Percentiles rank a stretch among this genome's conserved stretches.
These are phyloP conservation scores for Epirrhoe tristata DNA, from an alignment of 2,888 invertebrate genomes.

Conservation along the genomic window DNA sequence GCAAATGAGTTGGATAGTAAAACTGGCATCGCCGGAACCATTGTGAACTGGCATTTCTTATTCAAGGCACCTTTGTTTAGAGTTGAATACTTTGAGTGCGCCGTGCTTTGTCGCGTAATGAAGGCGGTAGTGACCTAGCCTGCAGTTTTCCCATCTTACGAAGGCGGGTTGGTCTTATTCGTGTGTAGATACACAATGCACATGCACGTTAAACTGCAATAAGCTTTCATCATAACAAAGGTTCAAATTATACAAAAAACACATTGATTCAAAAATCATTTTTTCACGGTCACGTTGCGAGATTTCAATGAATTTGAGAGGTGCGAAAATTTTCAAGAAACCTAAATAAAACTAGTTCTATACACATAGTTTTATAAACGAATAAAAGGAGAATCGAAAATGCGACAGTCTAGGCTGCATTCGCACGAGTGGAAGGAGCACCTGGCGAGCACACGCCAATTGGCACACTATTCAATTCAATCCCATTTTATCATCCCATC, in stretches of 20 bases:
- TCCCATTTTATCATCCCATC: neutral
- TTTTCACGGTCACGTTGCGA: too few relatives aligned
- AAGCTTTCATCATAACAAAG: too few relatives aligned
- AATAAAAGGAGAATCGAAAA: neutral
- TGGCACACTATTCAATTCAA: neutral
- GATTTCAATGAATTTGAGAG: too few relatives aligned
- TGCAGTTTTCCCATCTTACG: neutral
- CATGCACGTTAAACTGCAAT: too few relatives aligned
- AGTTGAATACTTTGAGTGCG: conserved; percentile 19
- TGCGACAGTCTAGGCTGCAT: conserved; percentile 11
- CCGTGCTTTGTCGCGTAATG: conserved; percentile 30
- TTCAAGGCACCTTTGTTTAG: conserved; percentile 30
- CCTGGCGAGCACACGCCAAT: conserved; percentile 5
- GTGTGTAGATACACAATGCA: too few relatives aligned
- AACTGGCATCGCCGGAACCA: conserved; percentile 12
- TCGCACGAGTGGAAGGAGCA: conserved; percentile 14
- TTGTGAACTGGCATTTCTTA: conserved; percentile 30
- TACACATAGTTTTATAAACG: too few relatives aligned
- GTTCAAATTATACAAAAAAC: too few relatives aligned
- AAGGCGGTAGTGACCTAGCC: conserved; percentile 15
- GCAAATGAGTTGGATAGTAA: conserved; percentile 28
- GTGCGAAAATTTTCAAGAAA: neutral
- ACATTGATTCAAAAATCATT: too few relatives aligned
- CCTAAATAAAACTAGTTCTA: neutral
- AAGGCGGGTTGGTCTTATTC: too few relatives aligned